A percentile compares a stretch with the other conserved stretches of the same genome.
Conservation (phyloP, 2,797 vertebrate species). For the Vireo griseus region DNA sequence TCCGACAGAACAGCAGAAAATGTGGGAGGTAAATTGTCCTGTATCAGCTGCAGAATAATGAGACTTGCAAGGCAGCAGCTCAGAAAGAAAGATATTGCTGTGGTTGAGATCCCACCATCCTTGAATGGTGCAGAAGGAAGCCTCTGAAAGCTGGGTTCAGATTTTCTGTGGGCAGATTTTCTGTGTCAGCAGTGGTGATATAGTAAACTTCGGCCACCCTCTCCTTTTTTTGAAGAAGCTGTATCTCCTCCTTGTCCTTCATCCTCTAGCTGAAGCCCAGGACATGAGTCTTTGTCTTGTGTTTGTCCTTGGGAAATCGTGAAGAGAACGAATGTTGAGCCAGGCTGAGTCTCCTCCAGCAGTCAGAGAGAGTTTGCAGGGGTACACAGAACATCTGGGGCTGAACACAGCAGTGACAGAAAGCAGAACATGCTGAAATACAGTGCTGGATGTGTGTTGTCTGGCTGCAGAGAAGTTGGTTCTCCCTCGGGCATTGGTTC, state of each 20-base stretch:
- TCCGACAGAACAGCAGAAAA: background rate
- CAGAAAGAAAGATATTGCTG: background rate
- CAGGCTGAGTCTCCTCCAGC: background rate
- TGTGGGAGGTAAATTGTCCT: background rate
- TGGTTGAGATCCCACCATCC: background rate
- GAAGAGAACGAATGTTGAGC: background rate
- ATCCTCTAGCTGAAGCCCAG: background rate
- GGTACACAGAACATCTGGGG: background rate
- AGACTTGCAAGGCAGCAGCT: background rate
- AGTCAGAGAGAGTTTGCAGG: background rate
- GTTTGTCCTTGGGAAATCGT: background rate
- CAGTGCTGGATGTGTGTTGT: background rate
- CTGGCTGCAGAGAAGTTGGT: background rate
- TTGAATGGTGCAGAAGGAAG: rapidly evolving
- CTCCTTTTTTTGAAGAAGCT: background rate
- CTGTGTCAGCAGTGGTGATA: background rate
- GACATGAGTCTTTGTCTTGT: background rate
- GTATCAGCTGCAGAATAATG: background rate
- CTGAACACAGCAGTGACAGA: background rate
- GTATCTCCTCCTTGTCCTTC: background rate
- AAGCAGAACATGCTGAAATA: background rate
- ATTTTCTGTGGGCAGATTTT: background rate
- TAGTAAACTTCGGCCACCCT: background rate
- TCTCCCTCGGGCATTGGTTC: background rate
- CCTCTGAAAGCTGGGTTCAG: background rate